Conservation (phyloP, 2,888 invertebrate species). For the Oscheius sp. region DNA sequence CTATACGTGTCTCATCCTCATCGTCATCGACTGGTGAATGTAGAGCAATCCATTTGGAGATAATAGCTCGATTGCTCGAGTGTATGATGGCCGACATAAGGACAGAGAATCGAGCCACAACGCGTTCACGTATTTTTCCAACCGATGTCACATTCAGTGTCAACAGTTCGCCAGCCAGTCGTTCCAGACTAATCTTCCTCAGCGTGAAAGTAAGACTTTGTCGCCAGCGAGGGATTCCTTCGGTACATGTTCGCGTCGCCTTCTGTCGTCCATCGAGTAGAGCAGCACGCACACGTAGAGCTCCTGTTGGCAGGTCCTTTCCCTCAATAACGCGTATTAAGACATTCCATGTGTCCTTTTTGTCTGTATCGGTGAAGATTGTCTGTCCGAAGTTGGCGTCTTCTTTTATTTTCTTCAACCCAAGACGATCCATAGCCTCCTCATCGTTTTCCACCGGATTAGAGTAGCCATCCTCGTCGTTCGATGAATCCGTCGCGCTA, state of each 20-base stretch:
- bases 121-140: constrained; percentile 13
- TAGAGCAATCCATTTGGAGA: constrained; percentile 61
- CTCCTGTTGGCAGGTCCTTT: constrained; percentile 44
- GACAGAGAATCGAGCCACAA: background rate
- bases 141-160: constrained; percentile 42
- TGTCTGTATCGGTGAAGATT: constrained; percentile 40
- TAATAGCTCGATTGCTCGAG: constrained; percentile 36
- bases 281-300: constrained; percentile 38
- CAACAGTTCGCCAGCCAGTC: constrained; percentile 41
- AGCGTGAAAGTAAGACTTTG: constrained; percentile 36
- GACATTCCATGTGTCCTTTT: constrained; percentile 49
- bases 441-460: background rate
- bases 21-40: constrained; percentile 40
- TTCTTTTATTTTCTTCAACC: constrained; percentile 29
- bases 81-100: constrained; percentile 43
- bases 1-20: constrained; percentile 44
- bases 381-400: constrained; percentile 39
- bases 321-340: constrained; percentile 52
- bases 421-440: constrained; percentile 9
- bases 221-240: constrained; percentile 49
- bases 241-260: constrained; percentile 50
- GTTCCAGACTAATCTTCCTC: constrained; percentile 36
- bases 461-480: background rate
- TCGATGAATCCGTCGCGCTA: background rate
- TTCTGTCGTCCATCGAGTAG: constrained; percentile 44